Evolutionary conservation across 2,113 vertebrate species (phyloP).

Genomic region (Ophthalmolycus amberensis): DNA sequence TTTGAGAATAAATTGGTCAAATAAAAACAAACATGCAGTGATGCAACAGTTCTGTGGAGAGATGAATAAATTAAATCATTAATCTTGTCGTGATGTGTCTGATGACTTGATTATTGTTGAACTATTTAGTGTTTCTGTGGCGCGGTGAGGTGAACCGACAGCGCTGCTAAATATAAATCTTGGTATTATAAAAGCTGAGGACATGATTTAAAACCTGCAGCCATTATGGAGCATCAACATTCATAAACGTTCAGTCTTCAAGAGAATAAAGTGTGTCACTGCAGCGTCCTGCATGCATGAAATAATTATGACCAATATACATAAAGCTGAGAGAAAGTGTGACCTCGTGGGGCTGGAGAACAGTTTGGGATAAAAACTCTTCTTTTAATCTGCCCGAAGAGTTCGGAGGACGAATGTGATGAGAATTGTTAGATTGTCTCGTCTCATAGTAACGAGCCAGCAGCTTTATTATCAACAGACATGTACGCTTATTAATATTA

Average conservation of each 20-base stretch:
- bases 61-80: background rate
- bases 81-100: background rate
- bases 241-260: background rate
- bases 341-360: background rate
- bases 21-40: background rate
- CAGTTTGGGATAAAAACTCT: background rate
- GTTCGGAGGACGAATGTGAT: background rate
- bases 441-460: too few relatives aligned
- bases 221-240: conserved; percentile 24
- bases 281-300: conserved; percentile 2
- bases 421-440: background rate
- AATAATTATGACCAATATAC: background rate
- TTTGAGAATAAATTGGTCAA: too few relatives aligned
- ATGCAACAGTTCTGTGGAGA: background rate
- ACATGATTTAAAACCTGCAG: conserved; percentile 5
- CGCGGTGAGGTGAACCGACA: background rate
- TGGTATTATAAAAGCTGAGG: background rate
- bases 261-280: background rate
- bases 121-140: background rate
- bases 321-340: background rate
- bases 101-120: background rate
- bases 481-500: too few relatives aligned
- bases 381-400: background rate
- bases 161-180: background rate
- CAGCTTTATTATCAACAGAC: background rate